Evolutionary conservation across 1,140 invertebrate genomes (phyloP).

Genomic region (Apolygus lucorum): DNA sequence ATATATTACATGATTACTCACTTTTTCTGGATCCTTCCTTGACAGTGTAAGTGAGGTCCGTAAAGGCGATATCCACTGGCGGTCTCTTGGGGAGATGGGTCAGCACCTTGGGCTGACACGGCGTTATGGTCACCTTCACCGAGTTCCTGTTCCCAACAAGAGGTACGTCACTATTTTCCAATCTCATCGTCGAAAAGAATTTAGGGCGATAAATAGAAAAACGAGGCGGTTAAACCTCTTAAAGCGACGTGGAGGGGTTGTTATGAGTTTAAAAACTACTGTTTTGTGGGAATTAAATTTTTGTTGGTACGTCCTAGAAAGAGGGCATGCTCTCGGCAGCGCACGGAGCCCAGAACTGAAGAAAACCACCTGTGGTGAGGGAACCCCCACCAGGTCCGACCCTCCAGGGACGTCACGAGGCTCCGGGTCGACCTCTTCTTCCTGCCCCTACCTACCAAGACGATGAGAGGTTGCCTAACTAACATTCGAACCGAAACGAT

Average conservation of each 20-base stretch:
- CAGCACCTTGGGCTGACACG: conserved; percentile 56
- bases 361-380: not conserved
- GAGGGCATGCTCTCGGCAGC: not conserved
- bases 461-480: no score
- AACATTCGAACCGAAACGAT: no score
- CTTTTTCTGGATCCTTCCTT: conserved; percentile 66
- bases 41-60: conserved; percentile 75
- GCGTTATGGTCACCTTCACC: conserved; percentile 36
- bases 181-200: not conserved
- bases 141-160: conserved; percentile 26
- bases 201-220: not conserved
- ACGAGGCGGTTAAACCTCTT: not conserved
- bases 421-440: not conserved
- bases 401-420: not conserved
- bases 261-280: no score
- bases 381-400: not conserved
- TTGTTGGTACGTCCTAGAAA: not conserved
- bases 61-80: conserved; percentile 79
- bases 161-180: conserved; percentile 22
- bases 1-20: conserved; percentile 53
- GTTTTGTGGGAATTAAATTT: not conserved
- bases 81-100: conserved; percentile 74
- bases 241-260: not conserved
- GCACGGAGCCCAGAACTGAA: not conserved
- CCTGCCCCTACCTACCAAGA: conserved; percentile 3